phyloP scores from a whole-genome alignment of 2,888 invertebrate genomes.

The Gortyna flavago region DNA sequence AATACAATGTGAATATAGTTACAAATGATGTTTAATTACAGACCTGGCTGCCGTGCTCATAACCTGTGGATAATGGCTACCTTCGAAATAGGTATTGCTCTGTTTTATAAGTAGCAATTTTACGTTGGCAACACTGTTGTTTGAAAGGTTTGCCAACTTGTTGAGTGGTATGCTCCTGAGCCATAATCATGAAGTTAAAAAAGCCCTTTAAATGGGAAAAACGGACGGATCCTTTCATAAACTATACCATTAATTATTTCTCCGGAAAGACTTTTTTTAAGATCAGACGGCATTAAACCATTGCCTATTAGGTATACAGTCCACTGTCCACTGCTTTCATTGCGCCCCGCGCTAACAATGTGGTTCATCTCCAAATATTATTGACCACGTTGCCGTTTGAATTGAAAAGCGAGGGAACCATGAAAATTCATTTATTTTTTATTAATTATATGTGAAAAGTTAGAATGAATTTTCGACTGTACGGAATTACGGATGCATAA shows the following conservation, averaged over 20 bases:
- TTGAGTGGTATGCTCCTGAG: neutral
- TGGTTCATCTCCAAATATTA: neutral
- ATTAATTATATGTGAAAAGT: neutral
- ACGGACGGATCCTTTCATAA: no score
- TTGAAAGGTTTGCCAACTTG: constrained; percentile 33
- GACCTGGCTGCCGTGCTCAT: constrained; percentile 22
- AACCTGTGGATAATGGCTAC: constrained; percentile 53
- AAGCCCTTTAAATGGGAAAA: neutral
- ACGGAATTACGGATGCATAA: no score
- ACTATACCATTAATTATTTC: no score
- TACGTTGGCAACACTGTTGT: constrained; percentile 48
- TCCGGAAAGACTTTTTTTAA: no score
- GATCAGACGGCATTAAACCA: no score
- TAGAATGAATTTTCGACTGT: neutral
- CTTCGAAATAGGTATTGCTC: constrained; percentile 55
- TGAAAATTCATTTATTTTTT: no score
- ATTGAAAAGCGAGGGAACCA: neutral
- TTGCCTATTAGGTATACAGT: no score
- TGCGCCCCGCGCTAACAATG: no score
- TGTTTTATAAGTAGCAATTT: constrained; percentile 49
- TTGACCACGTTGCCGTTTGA: neutral
- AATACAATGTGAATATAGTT: constrained; percentile 52
- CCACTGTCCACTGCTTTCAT: no score
- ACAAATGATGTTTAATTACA: constrained; percentile 62
- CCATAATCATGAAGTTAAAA: neutral